Base-by-base conservation (phyloP, 1,140 invertebrate genomes). In the Odontomachus brunneus region DNA sequence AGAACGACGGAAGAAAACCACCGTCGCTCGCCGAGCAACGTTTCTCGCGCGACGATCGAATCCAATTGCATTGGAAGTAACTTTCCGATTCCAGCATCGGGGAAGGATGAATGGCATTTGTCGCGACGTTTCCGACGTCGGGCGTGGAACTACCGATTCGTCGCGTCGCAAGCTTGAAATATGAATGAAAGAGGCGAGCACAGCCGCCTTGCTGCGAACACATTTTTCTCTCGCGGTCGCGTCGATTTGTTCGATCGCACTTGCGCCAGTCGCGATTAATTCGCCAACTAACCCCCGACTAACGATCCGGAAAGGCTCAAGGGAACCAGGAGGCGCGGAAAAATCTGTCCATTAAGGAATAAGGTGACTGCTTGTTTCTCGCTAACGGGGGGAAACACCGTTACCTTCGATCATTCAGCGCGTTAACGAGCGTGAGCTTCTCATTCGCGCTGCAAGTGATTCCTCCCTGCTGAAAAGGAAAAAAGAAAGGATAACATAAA, bases 81-180 rank as follows among this genome's bases (percentile, higher is more conserved):
- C 75, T 71, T 80, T 69, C n/a, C 65, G 33, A 57, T 69, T 29
- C 33, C 53, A 71, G 38, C 75, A 80, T 80, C 65, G 75, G 22
- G 51, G 66, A 80, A 80, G 38, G 24, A 57, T 69, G 63, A 48
- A 78, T 67, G 33, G 22, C n/a, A 38, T 60, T 75, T 26, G 44
- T 62, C 48, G 63, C 22, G 22, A 78, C 24, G 33, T 67, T 55
- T 33, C 38, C 38, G 38, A 44, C 74, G 29, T 38, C 29, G 48
- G 7, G 26, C 55, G 11, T 24, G 69, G 55, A 33, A 29, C 38
- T n/a, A 29, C 51, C 59, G 59, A 75, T 75, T 38, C 63, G 53
- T 4, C 53, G 53, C 14, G 38, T 14, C 51, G 24, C 19, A 14
- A 66, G 48, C 14, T 53, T n/a, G 44, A 49, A 76, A 65, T 66